These are phyloP conservation scores for Ploceus nigricollis DNA, from an alignment of 2,113 vertebrate genomes.

Conservation along the genomic window DNA sequence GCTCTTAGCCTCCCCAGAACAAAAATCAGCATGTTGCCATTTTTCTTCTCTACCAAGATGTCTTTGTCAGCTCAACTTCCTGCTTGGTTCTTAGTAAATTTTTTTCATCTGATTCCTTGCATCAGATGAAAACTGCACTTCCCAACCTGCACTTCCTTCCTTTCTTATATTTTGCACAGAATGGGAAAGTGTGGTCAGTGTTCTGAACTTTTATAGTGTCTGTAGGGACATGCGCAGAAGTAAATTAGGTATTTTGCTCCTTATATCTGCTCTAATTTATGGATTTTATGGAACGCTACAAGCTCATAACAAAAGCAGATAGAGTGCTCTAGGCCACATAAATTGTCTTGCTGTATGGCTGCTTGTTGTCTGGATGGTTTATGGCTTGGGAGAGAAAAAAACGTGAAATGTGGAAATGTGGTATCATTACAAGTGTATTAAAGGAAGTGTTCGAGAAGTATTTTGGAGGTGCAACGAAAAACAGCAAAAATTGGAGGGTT, in stretches of 20 bases:
- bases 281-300: neutral
- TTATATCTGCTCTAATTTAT: neutral
- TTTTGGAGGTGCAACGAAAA: neutral
- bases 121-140: too few relatives aligned
- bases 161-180: neutral
- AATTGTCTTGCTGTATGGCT: neutral
- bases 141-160: neutral
- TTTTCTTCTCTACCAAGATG: neutral
- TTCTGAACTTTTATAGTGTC: neutral
- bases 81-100: neutral
- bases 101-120: neutral
- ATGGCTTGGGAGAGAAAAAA: neutral
- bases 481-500: fast-evolving
- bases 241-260: neutral
- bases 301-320: neutral
- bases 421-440: neutral
- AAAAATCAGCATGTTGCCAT: slow-evolving; percentile 19
- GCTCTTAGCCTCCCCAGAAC: neutral
- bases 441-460: neutral
- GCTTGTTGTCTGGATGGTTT: neutral
- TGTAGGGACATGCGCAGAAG: neutral
- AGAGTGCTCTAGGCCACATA: neutral
- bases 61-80: neutral
- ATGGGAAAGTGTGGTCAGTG: neutral
- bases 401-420: neutral